These are phyloP conservation scores for Sceloporus tristichus DNA, from an alignment of 2,113 vertebrate genomes.

Conservation along the genomic window DNA sequence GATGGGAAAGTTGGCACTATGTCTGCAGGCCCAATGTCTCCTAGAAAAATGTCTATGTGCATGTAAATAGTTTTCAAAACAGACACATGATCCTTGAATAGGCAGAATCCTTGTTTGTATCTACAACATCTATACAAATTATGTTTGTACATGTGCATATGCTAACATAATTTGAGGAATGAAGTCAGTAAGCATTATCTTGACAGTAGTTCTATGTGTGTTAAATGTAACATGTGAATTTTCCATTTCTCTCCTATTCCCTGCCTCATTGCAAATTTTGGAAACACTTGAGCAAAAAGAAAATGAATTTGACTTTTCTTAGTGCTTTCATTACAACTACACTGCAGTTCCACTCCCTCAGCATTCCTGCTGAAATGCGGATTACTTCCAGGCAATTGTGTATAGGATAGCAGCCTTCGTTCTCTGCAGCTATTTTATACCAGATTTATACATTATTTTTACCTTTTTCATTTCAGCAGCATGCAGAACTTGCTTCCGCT, in stretches of 20 bases:
- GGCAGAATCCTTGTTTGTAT: too few species aligned
- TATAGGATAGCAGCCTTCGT: neutral
- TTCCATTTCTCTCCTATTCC: neutral
- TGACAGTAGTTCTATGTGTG: neutral
- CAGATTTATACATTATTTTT: neutral
- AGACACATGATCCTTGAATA: too few species aligned
- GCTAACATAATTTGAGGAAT: too few species aligned
- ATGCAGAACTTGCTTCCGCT: conserved; percentile 7
- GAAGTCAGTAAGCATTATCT: neutral
- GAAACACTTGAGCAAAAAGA: neutral
- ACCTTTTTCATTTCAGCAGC: conserved; percentile 14
- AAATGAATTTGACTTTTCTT: neutral
- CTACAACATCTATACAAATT: too few species aligned
- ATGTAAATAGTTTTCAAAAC: too few species aligned
- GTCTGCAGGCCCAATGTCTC: too few species aligned
- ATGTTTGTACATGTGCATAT: too few species aligned
- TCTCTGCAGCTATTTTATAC: conserved; percentile 7
- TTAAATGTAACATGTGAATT: neutral
- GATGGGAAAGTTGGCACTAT: too few species aligned
- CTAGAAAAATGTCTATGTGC: too few species aligned
- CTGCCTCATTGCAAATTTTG: neutral
- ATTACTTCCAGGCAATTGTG: neutral
- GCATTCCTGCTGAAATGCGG: neutral
- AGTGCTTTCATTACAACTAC: neutral
- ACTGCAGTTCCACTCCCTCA: neutral